These are phyloP conservation scores for Bathynomus jamesi DNA, from an alignment of 1,140 invertebrate genomes.

Conservation along the genomic window DNA sequence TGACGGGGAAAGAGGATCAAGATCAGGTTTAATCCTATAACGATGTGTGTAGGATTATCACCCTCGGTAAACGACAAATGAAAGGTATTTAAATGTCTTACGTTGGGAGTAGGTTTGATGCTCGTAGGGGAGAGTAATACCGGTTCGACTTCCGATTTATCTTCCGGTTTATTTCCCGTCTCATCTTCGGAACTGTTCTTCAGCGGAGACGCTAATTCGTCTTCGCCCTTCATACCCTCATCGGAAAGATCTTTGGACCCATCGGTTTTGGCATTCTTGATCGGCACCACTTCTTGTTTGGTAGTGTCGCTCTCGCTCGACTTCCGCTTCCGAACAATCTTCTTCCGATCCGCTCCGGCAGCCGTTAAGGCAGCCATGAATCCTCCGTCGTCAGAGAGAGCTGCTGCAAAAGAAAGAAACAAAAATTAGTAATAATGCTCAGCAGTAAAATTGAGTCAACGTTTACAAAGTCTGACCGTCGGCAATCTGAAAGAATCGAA, in stretches of 20 bases:
- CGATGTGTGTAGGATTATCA: too few relatives aligned
- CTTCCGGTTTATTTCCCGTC: neutral
- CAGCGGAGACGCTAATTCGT: neutral
- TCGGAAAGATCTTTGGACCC: neutral
- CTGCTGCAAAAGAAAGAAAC: neutral
- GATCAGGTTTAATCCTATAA: too few relatives aligned
- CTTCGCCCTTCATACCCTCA: neutral
- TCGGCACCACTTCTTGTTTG: neutral
- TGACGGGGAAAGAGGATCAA: too few relatives aligned
- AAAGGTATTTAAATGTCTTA: too few relatives aligned
- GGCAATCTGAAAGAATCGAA: too few relatives aligned
- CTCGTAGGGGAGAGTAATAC: neutral
- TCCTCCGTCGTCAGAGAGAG: conserved; percentile 14
- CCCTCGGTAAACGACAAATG: too few relatives aligned
- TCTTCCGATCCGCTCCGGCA: neutral
- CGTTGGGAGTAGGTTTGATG: neutral
- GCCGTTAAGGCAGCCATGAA: conserved; percentile 12
- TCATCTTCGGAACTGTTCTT: neutral
- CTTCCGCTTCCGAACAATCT: neutral
- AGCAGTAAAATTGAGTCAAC: too few relatives aligned
- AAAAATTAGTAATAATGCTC: neutral
- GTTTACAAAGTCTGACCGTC: too few relatives aligned
- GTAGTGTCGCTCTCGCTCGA: neutral
- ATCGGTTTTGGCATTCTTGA: neutral
- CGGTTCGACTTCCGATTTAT: neutral